Evolutionary conservation across 2,113 vertebrate genomes (phyloP).

Genomic region (Eulemur macaco): DNA sequence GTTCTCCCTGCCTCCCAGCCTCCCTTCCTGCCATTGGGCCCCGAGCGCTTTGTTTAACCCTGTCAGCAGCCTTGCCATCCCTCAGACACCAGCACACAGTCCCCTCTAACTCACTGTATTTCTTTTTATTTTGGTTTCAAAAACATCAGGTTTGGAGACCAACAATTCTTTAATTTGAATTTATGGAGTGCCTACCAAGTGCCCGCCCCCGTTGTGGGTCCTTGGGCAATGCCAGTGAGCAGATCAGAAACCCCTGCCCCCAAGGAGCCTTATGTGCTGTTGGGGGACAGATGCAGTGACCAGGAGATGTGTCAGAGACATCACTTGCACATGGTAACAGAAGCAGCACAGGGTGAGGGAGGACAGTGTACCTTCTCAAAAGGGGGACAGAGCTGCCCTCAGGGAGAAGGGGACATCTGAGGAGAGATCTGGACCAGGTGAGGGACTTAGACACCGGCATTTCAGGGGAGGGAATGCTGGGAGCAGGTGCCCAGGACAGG

Average conservation of each 20-base stretch:
- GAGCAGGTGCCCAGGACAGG: neutral
- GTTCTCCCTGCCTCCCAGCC: neutral
- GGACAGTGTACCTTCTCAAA: neutral
- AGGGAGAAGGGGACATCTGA: neutral
- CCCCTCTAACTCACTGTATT: neutral
- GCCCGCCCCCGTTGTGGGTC: neutral
- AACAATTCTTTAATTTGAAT: neutral
- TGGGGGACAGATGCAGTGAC: neutral
- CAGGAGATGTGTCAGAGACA: no score
- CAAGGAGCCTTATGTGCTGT: neutral
- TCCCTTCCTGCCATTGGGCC: neutral
- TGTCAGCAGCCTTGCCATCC: neutral
- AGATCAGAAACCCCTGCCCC: neutral
- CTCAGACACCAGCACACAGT: neutral
- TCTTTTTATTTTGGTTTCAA: neutral
- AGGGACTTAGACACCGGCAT: neutral
- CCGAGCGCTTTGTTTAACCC: neutral
- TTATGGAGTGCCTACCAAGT: neutral
- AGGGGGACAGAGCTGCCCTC: neutral
- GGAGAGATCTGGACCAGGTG: neutral
- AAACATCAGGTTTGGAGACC: neutral
- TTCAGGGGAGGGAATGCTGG: neutral
- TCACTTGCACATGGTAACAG: neutral
- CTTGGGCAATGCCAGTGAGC: neutral
- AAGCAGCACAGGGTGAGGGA: no score